Conservation (phyloP, 2,797 vertebrate species). For the Platyrinchus mystaceus region DNA sequence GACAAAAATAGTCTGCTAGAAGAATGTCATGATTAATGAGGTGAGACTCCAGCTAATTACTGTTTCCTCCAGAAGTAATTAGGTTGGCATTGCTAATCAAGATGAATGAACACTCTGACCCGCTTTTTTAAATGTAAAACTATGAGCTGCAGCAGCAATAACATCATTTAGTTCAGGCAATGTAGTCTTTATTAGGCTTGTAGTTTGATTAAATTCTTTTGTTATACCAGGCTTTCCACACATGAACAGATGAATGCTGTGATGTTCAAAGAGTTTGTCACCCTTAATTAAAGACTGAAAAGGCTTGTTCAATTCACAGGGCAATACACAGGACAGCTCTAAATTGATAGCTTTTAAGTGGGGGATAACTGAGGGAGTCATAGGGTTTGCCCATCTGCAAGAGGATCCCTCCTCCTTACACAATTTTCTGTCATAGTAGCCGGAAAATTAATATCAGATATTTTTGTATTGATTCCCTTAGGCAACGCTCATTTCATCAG, state of each 20-base stretch:
- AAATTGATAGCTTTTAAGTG: constrained; percentile 82
- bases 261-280: constrained; percentile 83
- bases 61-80: constrained; percentile 98
- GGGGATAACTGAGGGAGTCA: constrained; percentile 64
- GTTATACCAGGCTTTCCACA: constrained; percentile 79
- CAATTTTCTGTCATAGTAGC: constrained; percentile 30
- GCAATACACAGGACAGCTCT: constrained; percentile 75
- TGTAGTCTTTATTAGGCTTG: constrained; percentile 81
- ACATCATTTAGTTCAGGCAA: constrained; percentile 80
- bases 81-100: constrained; percentile 93
- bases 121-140: constrained; percentile 81
- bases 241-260: constrained; percentile 78
- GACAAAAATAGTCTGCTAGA: constrained; percentile 96
- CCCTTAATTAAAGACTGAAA: constrained; percentile 83
- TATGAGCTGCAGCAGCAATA: constrained; percentile 77
- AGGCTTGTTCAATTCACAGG: constrained; percentile 76
- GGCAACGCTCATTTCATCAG: constrained; percentile 24
- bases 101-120: constrained; percentile 90
- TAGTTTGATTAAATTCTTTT: constrained; percentile 85
- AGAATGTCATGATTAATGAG: constrained; percentile 98
- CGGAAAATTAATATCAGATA: constrained; percentile 57
- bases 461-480: constrained; percentile 64
- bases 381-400: constrained; percentile 62
- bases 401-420: constrained; percentile 42
- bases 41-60: constrained; percentile 99